These are phyloP conservation scores for Drosophila novamexicana DNA, from an alignment of 1,140 invertebrate species.

Conservation along the genomic window DNA sequence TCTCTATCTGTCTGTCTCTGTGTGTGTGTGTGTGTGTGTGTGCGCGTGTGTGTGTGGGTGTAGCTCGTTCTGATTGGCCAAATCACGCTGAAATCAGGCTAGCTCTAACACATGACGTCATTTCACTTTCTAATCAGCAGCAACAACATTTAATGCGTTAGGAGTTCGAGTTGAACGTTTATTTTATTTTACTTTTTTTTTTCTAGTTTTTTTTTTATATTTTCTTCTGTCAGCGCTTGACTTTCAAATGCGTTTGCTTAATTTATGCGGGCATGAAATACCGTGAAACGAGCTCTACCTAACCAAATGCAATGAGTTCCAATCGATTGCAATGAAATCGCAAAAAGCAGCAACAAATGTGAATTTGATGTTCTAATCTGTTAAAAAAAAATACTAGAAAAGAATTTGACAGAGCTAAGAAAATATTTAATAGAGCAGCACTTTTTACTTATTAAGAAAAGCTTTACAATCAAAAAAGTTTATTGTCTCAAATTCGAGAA, in stretches of 20 bases:
- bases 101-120: slow-evolving; percentile 74
- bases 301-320: too few relatives aligned
- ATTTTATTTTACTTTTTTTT: slow-evolving; percentile 12
- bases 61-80: slow-evolving; percentile 79
- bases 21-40: slow-evolving; percentile 12
- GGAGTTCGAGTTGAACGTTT: slow-evolving; percentile 40
- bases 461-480: too few relatives aligned
- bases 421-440: too few relatives aligned
- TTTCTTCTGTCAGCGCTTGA: slow-evolving; percentile 57
- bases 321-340: too few relatives aligned
- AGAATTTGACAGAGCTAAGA: too few relatives aligned
- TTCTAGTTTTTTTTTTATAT: background rate
- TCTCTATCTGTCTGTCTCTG: background rate
- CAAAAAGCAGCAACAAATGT: too few relatives aligned
- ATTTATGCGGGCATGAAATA: slow-evolving; percentile 70
- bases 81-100: slow-evolving; percentile 82
- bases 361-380: too few relatives aligned
- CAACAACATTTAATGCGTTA: slow-evolving; percentile 53
- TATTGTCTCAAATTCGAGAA: too few relatives aligned
- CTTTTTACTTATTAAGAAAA: too few relatives aligned
- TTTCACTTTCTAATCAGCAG: slow-evolving; percentile 78
- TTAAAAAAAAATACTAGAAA: too few relatives aligned
- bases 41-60: slow-evolving; percentile 1
- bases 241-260: slow-evolving; percentile 67
- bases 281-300: slow-evolving; percentile 11